A percentile compares a stretch with the other conserved stretches of the same genome.
Conservation (phyloP, 30 jellyfish, hydroid and myxozoan species). For the Hydractinia symbiolongicarpus region DNA sequence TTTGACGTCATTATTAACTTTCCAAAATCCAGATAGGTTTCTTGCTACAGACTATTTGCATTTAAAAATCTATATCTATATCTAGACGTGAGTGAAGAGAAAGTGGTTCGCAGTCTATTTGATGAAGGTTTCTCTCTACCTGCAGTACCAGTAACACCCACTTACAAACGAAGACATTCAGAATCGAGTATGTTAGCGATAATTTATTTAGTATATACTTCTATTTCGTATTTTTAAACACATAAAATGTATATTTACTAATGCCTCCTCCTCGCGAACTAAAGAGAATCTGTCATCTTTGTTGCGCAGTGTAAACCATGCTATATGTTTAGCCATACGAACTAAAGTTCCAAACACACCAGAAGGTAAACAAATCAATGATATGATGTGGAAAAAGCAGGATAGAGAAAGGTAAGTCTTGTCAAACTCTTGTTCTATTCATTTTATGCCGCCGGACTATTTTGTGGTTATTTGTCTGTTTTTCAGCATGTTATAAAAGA, state of each 20-base stretch:
- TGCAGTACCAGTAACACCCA: slow-evolving; percentile 5
- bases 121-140: neutral
- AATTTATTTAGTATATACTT: no score
- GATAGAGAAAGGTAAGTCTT: slow-evolving; percentile 26
- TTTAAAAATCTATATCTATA: no score
- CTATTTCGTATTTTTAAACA: neutral
- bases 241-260: neutral
- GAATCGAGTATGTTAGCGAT: slow-evolving; percentile 1
- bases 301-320: neutral
- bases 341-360: slow-evolving; percentile 36
- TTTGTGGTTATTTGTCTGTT: no score
- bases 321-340: neutral
- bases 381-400: slow-evolving; percentile 34
- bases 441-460: no score
- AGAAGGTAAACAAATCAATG: slow-evolving; percentile 24
- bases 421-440: no score
- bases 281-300: neutral
- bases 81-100: no score
- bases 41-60: no score
- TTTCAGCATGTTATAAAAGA: no score
- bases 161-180: slow-evolving; percentile 16
- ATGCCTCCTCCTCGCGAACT: neutral
- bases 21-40: no score
- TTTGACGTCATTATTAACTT: no score
- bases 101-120: no score